phyloP scores from a whole-genome alignment of 2,113 vertebrate species.

The Proteles cristata region DNA sequence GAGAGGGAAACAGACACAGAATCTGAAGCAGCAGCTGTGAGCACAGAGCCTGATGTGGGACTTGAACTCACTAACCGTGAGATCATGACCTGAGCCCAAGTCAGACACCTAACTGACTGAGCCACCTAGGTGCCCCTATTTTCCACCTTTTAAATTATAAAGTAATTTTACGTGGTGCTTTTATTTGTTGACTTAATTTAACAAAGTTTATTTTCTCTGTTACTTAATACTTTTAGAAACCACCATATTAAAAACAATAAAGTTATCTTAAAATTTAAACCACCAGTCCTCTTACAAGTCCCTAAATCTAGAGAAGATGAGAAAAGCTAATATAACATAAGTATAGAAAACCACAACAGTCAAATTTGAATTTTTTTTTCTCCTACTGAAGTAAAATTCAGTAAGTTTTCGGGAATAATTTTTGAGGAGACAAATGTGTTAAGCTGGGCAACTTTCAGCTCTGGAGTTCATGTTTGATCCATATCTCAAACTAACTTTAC shows the following conservation, averaged over 20 bases:
- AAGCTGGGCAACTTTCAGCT: not conserved
- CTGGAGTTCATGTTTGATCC: not conserved
- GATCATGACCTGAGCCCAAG: no score
- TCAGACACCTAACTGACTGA: no score
- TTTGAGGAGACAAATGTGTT: not conserved
- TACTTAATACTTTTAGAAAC: not conserved
- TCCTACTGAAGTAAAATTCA: not conserved
- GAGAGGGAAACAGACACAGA: no score
- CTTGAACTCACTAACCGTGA: no score
- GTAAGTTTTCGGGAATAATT: not conserved
- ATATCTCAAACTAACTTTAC: not conserved
- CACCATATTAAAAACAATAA: slow-evolving; percentile 6
- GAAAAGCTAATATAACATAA: not conserved
- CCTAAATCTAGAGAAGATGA: not conserved
- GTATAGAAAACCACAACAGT: not conserved
- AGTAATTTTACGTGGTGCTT: not conserved
- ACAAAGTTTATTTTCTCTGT: not conserved
- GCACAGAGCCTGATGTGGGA: no score
- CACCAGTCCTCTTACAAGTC: not conserved
- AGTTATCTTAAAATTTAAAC: not conserved
- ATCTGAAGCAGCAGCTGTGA: no score
- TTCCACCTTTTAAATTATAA: not conserved
- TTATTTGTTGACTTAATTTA: not conserved
- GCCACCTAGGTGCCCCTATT: not conserved
- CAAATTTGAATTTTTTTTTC: not conserved